Base-by-base conservation (phyloP, 2,797 vertebrate genomes). In the Coracias cyanogaster region DNA sequence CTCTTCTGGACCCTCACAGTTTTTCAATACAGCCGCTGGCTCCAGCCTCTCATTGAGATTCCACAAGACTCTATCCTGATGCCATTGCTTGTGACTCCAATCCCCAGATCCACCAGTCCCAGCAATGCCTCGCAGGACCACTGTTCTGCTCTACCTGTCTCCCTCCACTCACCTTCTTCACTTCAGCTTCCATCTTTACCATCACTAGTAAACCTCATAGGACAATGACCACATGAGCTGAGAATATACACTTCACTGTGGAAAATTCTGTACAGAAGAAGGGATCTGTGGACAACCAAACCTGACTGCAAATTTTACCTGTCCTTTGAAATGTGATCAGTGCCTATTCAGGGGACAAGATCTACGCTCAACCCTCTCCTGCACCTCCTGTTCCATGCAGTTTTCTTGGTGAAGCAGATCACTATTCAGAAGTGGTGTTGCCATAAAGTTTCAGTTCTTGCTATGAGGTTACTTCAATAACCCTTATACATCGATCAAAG, bases 41-140 rank as follows among this genome's bases (percentile, higher is more conserved):
- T 60, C 28, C 67, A 64, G 45, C 2, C 45, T 25, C 43, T 64
- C n/a, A 6, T 1, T 60, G 57, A 55, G 46, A 15, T 11, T 16
- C 24, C 39, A 45, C 1, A 1, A 43, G 58, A 22, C 55, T 19
- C 31, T 45, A 54, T 37, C 18, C 57, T 31, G 10, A 49, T 49
- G 26, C 26, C n/a, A 17, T 28, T 48, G 25, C 8, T 1, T 0
- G 29, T 48, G 22, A 58, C 64, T 19, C 35, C 1, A 1, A 60
- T 25, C 35, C 31, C 17, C 25, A 45, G 19, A 70, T 24, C 51
- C 24, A 74, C 11, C 45, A 82, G 57, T 25, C 33, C 8, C 31
- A 74, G 60, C 20, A 78, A 55, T 20, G 41, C 35, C 28, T 49
- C 10, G 25, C 16, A 74, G 55, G 62, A 58, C 26, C 45, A 43